These are phyloP conservation scores for Archilochus colubris DNA, from an alignment of 2,113 vertebrate species.

Conservation along the genomic window DNA sequence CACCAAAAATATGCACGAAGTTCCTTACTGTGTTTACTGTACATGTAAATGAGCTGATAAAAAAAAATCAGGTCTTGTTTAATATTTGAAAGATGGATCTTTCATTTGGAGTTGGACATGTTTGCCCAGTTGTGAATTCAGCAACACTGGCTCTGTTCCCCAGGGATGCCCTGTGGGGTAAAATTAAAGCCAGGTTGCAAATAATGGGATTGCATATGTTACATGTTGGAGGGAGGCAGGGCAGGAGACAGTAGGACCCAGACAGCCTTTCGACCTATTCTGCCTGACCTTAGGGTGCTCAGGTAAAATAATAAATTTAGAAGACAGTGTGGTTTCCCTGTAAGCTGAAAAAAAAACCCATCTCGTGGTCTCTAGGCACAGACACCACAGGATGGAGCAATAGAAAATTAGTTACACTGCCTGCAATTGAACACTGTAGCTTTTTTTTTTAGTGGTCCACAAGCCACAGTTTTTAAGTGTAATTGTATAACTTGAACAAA, in stretches of 20 bases:
- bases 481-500: background rate
- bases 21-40: background rate
- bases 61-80: background rate
- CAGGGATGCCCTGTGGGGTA: fast-evolving
- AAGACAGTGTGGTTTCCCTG: background rate
- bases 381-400: background rate
- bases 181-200: background rate
- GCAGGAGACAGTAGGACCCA: background rate
- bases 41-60: background rate
- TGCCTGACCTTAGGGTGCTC: background rate
- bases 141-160: background rate
- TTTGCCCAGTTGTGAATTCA: background rate
- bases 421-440: background rate
- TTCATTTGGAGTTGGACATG: background rate
- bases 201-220: background rate
- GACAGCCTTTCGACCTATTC: background rate
- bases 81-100: background rate
- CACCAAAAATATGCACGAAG: background rate
- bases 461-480: background rate
- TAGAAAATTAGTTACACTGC: background rate
- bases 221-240: background rate
- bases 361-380: background rate
- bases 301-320: background rate
- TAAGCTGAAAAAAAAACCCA: background rate
- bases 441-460: background rate